Base-by-base conservation (phyloP, 2,797 vertebrate species). In the Microctenopoma steveboyesi region DNA sequence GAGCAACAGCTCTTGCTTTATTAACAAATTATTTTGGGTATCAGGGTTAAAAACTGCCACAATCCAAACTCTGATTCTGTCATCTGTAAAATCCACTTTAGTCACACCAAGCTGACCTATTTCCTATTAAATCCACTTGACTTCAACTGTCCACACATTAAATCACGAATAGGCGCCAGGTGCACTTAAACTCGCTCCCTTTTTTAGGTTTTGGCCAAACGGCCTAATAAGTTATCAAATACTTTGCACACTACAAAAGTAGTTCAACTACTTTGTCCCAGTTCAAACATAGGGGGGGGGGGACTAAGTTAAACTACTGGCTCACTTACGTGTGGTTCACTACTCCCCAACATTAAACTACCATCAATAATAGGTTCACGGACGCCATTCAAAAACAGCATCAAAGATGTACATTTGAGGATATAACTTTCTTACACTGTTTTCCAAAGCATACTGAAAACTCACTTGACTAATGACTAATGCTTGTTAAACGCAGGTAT, bases 61-160 rank as follows among this genome's bases (percentile, higher is more conserved):
- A 51, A 72, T 25, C n/a, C 25, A 52, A 72, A 69, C 51, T 59
- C 35, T 35, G 37, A 70, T 61, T 71, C 65, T 65, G 63, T 69
- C 58, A 66, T 45, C 45, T 66, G 40, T 50, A 47, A 55, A 69
- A 64, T 57, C 74, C 64, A 35, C 30, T 40, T 72, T 55, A 62
- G 14, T 45, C 7, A 40, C 39, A 33, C 8, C 0, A 18, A 70
- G 28, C 7, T 53, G 83, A 79, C 70, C 76, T 50, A 47, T 53
- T 82, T 85, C 54, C 40, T 46, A 33, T 66, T 52, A 69, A 84
- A 71, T 42, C 71, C 64, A 66, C 35, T 7, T 39, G 69, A 72
- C 60, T 58, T 58, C 30, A 60, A 53, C 30, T 42, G 46, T 64
- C 54, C 40, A 48, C 16, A 40, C 5, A 4, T 40, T 27, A 18